These are phyloP conservation scores for Brotula barbata DNA, from an alignment of 2,797 vertebrate genomes.

Conservation along the genomic window DNA sequence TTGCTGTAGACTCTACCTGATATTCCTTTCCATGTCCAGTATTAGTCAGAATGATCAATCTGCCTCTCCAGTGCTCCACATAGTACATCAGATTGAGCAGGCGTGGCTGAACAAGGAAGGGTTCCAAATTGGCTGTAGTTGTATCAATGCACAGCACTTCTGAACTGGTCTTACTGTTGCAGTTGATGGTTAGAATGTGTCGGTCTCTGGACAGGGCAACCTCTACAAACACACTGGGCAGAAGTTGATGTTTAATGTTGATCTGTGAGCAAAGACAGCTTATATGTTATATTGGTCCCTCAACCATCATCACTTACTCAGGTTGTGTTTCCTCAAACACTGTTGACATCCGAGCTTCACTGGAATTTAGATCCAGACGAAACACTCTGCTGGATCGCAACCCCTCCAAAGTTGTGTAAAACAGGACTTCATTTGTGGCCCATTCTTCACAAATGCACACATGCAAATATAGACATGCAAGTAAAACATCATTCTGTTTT, in stretches of 20 bases:
- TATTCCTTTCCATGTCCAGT: conserved; percentile 87
- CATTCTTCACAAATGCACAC: conserved; percentile 83
- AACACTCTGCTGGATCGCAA: conserved; percentile 85
- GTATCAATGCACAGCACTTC: conserved; percentile 83
- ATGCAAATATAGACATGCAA: conserved; percentile 16
- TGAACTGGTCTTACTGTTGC: conserved; percentile 90
- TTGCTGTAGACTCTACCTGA: conserved; percentile 84
- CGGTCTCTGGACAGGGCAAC: conserved; percentile 86
- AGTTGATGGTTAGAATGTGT: conserved; percentile 88
- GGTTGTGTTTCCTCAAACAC: conserved; percentile 87
- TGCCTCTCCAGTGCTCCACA: conserved; percentile 84
- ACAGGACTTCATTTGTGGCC: conserved; percentile 86
- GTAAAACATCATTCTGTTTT: not conserved
- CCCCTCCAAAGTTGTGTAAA: conserved; percentile 86
- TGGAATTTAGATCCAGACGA: conserved; percentile 80
- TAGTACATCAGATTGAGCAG: conserved; percentile 86
- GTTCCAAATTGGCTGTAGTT: conserved; percentile 69
- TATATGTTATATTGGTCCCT: not conserved
- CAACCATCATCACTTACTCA: conserved; percentile 79
- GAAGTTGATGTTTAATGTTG: not conserved
- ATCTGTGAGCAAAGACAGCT: not conserved
- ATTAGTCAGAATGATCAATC: conserved; percentile 88
- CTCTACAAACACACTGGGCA: conserved; percentile 90
- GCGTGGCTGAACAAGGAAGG: conserved; percentile 85
- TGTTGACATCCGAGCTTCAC: conserved; percentile 67